Evolutionary conservation across 2,797 vertebrate species (phyloP), one percentile per base, ranked within the genome.

Genomic region (Labeo calbasu): DNA sequence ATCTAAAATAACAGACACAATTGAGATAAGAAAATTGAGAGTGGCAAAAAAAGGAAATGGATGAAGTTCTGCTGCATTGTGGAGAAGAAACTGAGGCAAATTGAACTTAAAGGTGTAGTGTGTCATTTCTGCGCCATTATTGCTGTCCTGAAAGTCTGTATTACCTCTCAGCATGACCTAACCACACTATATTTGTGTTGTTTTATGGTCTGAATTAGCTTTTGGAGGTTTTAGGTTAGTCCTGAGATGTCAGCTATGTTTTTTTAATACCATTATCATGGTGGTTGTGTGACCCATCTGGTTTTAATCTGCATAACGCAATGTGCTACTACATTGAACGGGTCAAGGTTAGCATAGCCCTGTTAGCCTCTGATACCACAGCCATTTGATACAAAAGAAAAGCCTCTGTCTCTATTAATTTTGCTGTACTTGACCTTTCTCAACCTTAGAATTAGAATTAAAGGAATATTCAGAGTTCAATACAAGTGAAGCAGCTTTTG

Each of bases 1-100:
- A 84, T 79, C 55, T 84, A 19, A 79, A 78, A 63, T 78, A 72
- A 72, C 76, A 79, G 40, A 70, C 68, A 25, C 53, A 72, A 79
- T 19, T 71, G 75, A 78, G 82, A 78, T 75, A 65, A 68, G 72
- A 66, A 65, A 83, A 77, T 50, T 79, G 51, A 55, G 40, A 61
- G 48, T 3, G 14, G 28, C 28, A 63, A 46, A 65, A 48, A 80
- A 46, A 25, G 28, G 23, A 79, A 75, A 65, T 65, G 21, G 71
- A 66, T 63, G 7, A 46, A 15, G 21, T 72, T 51, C 80, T 73
- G 14, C 17, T 55, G 59, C 71, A 55, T 51, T 83, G 63, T 48
- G 19, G 12, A 63, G 57, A 55, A 25, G 72, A 77, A 82, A 55
- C 61, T n/a, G 2, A 65, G 53, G 61, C n/a, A 77, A 77, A 77